Conservation (phyloP, 2,113 vertebrate species). For the Copsychus sechellarum region DNA sequence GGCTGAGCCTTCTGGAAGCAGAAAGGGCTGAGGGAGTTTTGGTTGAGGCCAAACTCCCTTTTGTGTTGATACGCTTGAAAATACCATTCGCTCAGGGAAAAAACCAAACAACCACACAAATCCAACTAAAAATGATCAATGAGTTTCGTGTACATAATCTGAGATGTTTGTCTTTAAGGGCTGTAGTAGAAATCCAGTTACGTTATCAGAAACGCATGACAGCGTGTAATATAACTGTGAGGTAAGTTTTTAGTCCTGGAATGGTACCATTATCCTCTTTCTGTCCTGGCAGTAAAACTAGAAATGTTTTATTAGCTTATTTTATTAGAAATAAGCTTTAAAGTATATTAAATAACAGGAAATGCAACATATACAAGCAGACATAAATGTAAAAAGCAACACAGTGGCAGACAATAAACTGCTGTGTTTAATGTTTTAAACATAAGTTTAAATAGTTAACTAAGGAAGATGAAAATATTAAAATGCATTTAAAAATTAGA, state of each 20-base stretch:
- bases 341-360: background rate
- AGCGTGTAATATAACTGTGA: background rate
- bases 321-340: background rate
- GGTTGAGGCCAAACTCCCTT: fast-evolving
- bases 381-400: background rate
- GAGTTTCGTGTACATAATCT: background rate
- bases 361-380: background rate
- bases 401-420: background rate
- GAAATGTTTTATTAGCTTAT: background rate
- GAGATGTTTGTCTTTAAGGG: background rate
- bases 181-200: background rate
- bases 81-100: background rate
- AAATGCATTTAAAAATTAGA: background rate
- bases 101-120: background rate
- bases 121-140: fast-evolving
- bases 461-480: background rate
- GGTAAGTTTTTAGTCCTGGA: background rate
- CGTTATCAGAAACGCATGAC: fast-evolving
- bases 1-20: fast-evolving
- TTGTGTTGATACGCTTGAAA: background rate
- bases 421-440: background rate
- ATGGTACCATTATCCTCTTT: background rate
- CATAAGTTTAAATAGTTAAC: background rate
- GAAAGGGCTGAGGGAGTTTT: fast-evolving
- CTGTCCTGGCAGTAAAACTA: background rate